Evolutionary conservation across 2,797 vertebrate genomes (phyloP).

Genomic region (Diplodus sargus): DNA sequence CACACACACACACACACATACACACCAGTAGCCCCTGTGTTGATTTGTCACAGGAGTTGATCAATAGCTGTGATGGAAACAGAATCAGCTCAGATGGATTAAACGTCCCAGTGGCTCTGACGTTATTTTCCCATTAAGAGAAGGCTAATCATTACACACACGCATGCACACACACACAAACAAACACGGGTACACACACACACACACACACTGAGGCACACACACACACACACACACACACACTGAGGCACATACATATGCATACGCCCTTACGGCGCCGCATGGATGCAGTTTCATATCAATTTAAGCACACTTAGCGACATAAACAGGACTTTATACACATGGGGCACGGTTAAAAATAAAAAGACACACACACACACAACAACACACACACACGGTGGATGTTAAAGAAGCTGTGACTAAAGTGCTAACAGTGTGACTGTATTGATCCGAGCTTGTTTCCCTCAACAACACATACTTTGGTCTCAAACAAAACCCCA

Average conservation of each 20-base stretch:
- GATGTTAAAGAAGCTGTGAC: conserved; percentile 62
- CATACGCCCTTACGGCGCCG: conserved; percentile 21
- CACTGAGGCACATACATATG: conserved; percentile 40
- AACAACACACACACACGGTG: background rate
- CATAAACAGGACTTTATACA: conserved; percentile 54
- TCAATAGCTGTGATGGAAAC: conserved; percentile 87
- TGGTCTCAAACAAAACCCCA: conserved; percentile 42
- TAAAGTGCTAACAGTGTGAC: conserved; percentile 50
- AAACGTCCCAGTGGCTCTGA: conserved; percentile 84
- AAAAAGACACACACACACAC: conserved; percentile 33
- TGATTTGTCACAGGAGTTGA: conserved; percentile 83
- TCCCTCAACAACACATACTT: conserved; percentile 47
- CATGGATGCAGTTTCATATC: conserved; percentile 46
- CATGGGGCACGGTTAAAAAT: conserved; percentile 6
- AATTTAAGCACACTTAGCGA: conserved; percentile 36
- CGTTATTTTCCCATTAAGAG: conserved; percentile 86
- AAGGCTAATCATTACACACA: conserved; percentile 85
- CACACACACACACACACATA: conserved; percentile 35
- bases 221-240: conserved; percentile 13
- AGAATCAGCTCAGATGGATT: conserved; percentile 86
- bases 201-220: no score
- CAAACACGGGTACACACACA: conserved; percentile 18
- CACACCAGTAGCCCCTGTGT: conserved; percentile 63
- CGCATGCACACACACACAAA: conserved; percentile 11
- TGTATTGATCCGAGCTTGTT: conserved; percentile 60